Percentiles rank a stretch among this genome's conserved stretches.
These are phyloP conservation scores for Saccopteryx bilineata DNA, from an alignment of 2,113 vertebrate genomes.

Conservation along the genomic window DNA sequence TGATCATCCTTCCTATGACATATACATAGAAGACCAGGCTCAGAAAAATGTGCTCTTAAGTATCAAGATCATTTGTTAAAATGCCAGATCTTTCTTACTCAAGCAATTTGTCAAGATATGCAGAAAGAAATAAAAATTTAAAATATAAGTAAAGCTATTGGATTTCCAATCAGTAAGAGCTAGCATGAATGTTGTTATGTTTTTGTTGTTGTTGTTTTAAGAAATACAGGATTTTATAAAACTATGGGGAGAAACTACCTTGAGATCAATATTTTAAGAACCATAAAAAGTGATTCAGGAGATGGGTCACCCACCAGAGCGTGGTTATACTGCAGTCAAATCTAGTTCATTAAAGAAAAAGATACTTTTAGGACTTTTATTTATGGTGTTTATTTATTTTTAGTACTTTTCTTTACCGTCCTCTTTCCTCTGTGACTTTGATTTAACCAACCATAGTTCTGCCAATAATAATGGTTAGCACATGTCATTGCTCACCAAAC, in stretches of 20 bases:
- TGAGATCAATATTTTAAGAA: conserved; percentile 47
- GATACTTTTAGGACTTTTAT: conserved; percentile 41
- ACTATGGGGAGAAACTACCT: neutral
- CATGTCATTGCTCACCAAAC: neutral
- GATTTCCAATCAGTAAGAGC: conserved; percentile 21
- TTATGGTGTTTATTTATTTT: conserved; percentile 66
- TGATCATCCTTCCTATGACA: neutral
- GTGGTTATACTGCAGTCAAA: conserved; percentile 41
- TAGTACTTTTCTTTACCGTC: conserved; percentile 8
- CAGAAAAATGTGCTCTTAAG: conserved; percentile 39
- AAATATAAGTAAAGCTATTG: neutral
- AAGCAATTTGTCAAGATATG: conserved; percentile 27
- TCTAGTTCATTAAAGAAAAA: conserved; percentile 56
- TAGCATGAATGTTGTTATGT: neutral
- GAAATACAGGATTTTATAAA: conserved; percentile 41
- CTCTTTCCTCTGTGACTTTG: conserved; percentile 12
- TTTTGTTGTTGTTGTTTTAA: neutral
- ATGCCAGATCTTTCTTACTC: neutral
- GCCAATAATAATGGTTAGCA: conserved; percentile 14
- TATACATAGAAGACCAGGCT: neutral
- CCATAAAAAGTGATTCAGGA: conserved; percentile 53
- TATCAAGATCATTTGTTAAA: conserved; percentile 15
- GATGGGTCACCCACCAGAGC: neutral
- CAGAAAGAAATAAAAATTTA: neutral
- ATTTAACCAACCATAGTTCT: neutral